Evolutionary conservation across 1,140 invertebrate species (phyloP).

Genomic region (Drosophila malerkotliana): DNA sequence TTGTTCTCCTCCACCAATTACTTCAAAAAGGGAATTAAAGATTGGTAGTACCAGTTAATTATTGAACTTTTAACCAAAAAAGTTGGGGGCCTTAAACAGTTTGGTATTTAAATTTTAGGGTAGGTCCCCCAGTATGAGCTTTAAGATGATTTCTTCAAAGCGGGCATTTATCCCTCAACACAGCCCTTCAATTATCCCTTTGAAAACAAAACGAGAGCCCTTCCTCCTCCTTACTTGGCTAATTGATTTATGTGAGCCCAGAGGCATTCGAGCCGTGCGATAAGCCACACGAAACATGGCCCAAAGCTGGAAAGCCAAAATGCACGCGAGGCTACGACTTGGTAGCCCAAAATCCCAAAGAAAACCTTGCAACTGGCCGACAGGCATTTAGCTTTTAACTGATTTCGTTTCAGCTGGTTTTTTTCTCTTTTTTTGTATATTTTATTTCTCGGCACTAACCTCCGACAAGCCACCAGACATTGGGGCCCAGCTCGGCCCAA

Average conservation of each 20-base stretch:
- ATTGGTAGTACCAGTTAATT: slow-evolving; percentile 12
- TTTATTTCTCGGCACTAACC: slow-evolving; percentile 43
- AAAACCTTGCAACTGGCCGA: slow-evolving; percentile 53
- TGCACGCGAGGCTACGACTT: slow-evolving; percentile 56
- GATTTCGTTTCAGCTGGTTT: slow-evolving; percentile 40
- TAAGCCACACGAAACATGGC: slow-evolving; percentile 64
- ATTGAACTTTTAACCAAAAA: slow-evolving; percentile 22
- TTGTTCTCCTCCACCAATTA: slow-evolving; percentile 27
- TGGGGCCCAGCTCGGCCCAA: slow-evolving; percentile 25
- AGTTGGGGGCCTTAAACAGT: not conserved
- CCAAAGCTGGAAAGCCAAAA: slow-evolving; percentile 22
- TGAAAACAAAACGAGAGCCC: slow-evolving; percentile 25
- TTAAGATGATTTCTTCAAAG: not conserved
- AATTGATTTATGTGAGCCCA: slow-evolving; percentile 70
- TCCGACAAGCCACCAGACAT: slow-evolving; percentile 50
- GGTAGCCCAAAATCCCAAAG: slow-evolving; percentile 36
- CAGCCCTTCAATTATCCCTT: slow-evolving; percentile 4
- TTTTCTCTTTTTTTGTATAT: too few species aligned
- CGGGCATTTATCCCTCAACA: not conserved
- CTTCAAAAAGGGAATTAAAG: slow-evolving; percentile 15
- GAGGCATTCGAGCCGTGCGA: slow-evolving; percentile 51
- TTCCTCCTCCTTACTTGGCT: slow-evolving; percentile 17
- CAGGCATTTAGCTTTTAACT: slow-evolving; percentile 72
- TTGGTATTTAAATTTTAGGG: slow-evolving; percentile 23
- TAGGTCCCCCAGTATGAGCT: not conserved